A percentile compares a stretch with the other conserved stretches of the same genome.
These are phyloP conservation scores for Lamprologus lemairii DNA, from an alignment of 2,113 vertebrate genomes.

Conservation along the genomic window DNA sequence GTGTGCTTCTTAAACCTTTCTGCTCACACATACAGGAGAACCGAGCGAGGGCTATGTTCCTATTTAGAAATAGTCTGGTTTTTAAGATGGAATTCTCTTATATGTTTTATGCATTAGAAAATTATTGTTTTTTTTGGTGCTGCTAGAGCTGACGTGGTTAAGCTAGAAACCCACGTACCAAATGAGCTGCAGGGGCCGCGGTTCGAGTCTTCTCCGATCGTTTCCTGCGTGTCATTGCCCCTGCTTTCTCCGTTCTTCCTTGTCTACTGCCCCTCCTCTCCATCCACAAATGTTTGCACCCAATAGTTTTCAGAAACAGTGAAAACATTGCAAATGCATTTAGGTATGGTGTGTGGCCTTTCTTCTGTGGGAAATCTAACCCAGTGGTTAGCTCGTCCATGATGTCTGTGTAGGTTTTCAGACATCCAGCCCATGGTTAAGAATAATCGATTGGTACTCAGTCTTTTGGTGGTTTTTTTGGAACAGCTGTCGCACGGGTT, in stretches of 20 bases:
- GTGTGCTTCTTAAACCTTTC: not conserved
- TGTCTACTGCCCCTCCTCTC: not conserved
- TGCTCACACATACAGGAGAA: not conserved
- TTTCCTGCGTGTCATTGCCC: not conserved
- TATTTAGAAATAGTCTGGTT: not conserved
- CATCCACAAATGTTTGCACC: not conserved
- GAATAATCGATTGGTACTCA: not conserved
- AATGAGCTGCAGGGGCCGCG: not conserved
- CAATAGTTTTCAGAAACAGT: not conserved
- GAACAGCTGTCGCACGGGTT: not conserved
- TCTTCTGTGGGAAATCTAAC: not conserved
- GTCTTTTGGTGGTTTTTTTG: rapidly evolving
- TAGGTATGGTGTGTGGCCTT: not conserved
- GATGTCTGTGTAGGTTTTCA: not conserved
- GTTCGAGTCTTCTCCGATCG: rapidly evolving
- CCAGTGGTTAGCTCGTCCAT: not conserved
- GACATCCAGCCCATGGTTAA: not conserved
- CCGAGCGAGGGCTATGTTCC: not conserved
- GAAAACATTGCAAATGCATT: not conserved
- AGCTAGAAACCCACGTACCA: rapidly evolving
- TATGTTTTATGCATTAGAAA: not conserved
- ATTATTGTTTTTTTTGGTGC: not conserved
- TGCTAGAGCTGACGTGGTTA: not conserved
- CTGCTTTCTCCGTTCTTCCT: not conserved
- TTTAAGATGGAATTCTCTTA: not conserved